A percentile compares a stretch with the other conserved stretches of the same genome.
These are phyloP conservation scores for Stichodactyla mertensii DNA, from an alignment of 64 coral and sea anemone genomes.

Conservation along the genomic window DNA sequence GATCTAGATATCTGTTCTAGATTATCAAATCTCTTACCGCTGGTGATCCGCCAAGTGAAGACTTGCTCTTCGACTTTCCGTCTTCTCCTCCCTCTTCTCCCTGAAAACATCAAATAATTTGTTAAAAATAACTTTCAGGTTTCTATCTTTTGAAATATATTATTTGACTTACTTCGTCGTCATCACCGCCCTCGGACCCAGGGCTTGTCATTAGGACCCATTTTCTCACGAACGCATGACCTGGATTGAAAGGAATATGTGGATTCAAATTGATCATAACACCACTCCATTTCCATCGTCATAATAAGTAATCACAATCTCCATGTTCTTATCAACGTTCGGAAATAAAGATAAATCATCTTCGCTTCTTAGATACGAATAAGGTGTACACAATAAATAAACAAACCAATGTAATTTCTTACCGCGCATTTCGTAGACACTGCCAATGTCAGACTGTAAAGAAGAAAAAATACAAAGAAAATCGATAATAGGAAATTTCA, in stretches of 20 bases:
- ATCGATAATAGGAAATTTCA: neutral
- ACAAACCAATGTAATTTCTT: neutral
- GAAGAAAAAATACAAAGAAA: neutral
- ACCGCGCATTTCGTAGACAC: conserved; percentile 90
- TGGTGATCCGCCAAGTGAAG: conserved; percentile 31
- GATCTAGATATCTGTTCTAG: neutral
- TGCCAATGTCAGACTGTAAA: conserved; percentile 69
- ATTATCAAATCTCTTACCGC: conserved; percentile 32
- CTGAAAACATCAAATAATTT: conserved; percentile 2
- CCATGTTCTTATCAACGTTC: no score
- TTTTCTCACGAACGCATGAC: conserved; percentile 56
- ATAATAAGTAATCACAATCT: no score
- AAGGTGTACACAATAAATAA: neutral
- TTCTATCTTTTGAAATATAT: no score
- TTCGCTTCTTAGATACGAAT: no score
- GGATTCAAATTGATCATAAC: no score
- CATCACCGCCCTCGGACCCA: conserved; percentile 20
- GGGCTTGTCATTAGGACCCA: conserved; percentile 48
- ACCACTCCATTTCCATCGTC: no score
- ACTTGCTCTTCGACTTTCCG: neutral
- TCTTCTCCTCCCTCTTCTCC: conserved; percentile 12
- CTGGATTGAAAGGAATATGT: neutral
- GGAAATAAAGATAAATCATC: no score
- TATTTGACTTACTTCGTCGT: neutral
- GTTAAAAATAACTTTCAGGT: neutral